Base-by-base conservation (phyloP, 2,113 vertebrate genomes). In the Diadophis punctatus region DNA sequence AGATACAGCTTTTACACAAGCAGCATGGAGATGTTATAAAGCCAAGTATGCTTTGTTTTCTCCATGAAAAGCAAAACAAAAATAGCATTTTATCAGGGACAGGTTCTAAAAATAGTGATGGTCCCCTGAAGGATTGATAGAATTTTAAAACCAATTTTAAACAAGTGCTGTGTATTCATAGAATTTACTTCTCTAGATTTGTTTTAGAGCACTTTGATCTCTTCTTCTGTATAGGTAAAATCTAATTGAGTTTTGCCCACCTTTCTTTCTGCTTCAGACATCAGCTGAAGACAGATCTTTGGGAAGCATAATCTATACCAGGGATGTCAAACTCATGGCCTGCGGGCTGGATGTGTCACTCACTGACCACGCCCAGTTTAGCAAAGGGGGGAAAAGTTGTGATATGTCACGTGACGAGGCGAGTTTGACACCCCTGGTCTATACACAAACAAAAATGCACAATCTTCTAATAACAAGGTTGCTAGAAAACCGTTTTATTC, bases 201-300 rank as follows among this genome's bases (percentile, higher is more conserved):
- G 12, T 92, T 30, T 20, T 91, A 91, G 49, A 91, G 48, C 95
- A 46, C 0, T 0, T 93, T 96, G 95, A 93, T 68, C 95, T 97
- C 94, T 94, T 93, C 95, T 46, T 46, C 46, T 46, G 5, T 94
- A 95, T 93, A 95, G 96, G 91, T 96, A 92, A 95, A 97, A 96
- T 96, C 94, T 97, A 96, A 97, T 96, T 97, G 97, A 97, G 95
- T 95, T 96, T 95, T 93, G 93, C 90, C 94, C 94, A 93, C 90
- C 25, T 95, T 95, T 96, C 86, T 80, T 90, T 95, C 97, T 97
- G 94, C 96, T 96, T 43, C 96, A 93, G 95, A 96, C 93, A 95
- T 91, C 95, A 94, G 52, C 92, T 92, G 93, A 94, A 96, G 95
- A 96, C 95, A 88, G 95, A 95, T 96, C 95, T 93, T 94, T 91